Conservation (phyloP, 2,113 vertebrate genomes). For the Leptocoma aspasia region DNA sequence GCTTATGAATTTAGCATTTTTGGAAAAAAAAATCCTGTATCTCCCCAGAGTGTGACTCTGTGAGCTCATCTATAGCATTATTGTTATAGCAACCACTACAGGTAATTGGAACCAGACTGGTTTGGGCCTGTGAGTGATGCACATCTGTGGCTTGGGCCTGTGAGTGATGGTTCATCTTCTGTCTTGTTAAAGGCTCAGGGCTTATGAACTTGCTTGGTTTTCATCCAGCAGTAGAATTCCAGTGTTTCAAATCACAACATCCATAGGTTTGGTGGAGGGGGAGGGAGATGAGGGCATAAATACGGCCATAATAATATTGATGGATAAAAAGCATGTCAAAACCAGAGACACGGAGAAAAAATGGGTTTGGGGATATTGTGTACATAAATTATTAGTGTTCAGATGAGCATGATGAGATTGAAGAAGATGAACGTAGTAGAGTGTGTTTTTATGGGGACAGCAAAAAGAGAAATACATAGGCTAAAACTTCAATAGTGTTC, state of each 20-base stretch:
- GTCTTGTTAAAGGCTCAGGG: not conserved
- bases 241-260: not conserved
- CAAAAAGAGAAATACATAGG: not conserved
- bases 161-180: not conserved
- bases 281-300: not conserved
- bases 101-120: not conserved
- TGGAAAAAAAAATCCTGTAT: not conserved
- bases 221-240: not conserved
- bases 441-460: not conserved
- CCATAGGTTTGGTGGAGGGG: not conserved
- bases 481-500: not conserved
- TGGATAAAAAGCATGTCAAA: not conserved
- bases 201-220: not conserved
- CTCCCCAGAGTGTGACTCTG: not conserved
- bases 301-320: not conserved
- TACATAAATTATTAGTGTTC: not conserved
- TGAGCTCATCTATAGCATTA: not conserved
- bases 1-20: not conserved
- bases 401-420: not conserved
- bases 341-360: not conserved
- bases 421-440: not conserved
- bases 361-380: not conserved
- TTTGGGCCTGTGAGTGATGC: not conserved
- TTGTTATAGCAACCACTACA: not conserved
- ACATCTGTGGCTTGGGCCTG: not conserved